Base-by-base conservation (phyloP, 2,797 vertebrate species). In the Phalloptychus januarius region DNA sequence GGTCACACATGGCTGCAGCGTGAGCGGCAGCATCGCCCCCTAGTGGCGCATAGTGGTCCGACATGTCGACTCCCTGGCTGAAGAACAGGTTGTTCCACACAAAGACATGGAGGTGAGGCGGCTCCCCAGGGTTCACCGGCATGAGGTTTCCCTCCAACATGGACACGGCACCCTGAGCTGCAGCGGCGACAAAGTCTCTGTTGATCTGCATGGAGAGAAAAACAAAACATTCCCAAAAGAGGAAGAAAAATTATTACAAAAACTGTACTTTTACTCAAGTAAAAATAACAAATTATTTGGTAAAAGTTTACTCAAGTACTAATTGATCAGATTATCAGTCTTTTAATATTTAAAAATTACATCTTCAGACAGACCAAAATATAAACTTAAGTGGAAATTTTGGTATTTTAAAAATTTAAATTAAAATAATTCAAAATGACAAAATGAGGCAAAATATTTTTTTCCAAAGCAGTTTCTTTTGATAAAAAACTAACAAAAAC, bases 81-180 rank as follows among this genome's bases (percentile, higher is more conserved):
- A 99, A 98, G 95, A 99, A 98, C 83, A 99, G 96, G 90, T 97
- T 98, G 94, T 98, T 98, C 98, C 98, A 99, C 90, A 99, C 97
- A 86, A 98, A 99, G 97, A 99, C 98, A 91, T 99, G 98, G 96
- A 97, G 97, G 80, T 96, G 97, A 87, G 97, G 96, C 67, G 96
- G 96, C 85, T 99, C 98, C 0, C 96, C 96, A 3, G 98, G 98
- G 87, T 99, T 99, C 83, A 99, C 96, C 44, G 98, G 97, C 97
- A 99, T 97, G 84, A 98, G 95, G 0, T 98, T 98, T 46, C 98
- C 98, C 0, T 99, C 98, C 0, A 98, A 94, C 74, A 99, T 97
- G 0, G 97, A 97, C 94, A 97, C 96, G 25, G 98, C 97, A 0
- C 98, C 98, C 84, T 93, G 95, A 0, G 97, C 96, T 25, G 98